Evolutionary conservation across 2,797 vertebrate species (phyloP), one percentile per base, ranked within the genome.

Genomic region (Gymnopithys bicolor): DNA sequence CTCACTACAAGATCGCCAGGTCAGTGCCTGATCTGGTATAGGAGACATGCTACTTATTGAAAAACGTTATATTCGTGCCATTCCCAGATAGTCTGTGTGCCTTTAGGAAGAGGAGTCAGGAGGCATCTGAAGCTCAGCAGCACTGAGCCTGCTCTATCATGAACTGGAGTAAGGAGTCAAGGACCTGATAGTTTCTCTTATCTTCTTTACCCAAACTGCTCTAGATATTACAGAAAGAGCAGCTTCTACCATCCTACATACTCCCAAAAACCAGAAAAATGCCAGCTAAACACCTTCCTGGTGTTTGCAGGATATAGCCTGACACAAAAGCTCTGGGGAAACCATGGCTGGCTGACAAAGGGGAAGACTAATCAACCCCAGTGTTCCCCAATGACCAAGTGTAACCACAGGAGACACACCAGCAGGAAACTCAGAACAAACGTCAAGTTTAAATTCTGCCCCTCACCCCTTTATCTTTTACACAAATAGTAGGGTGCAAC

Each of bases 61-160:
- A 76, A 67, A 37, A 17, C 3, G 18, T 43, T 28, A 27, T 28
- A 33, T 7, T n/a, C 48, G 32, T 77, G 63, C 21, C 1, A 0
- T 19, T 79, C 39, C 55, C 81, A 74, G 53, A 43, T 41, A 33
- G 23, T 19, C 21, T 52, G 21, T 1, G 5, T 18, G n/a, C 19
- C 84, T 67, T 83, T 19, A 66, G 59, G 43, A 66, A 75, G 21
- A 51, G 23, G 27, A 85, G 33, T 14, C 56, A 85, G 71, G 14
- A 91, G 58, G 74, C n/a, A 84, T 14, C 12, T 64, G 48, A 79
- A 79, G 63, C 69, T 75, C 51, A 90, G 55, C 23, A 75, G 53
- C 0, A 1, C 43, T 56, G 17, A 86, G 43, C 15, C 66, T 68
- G 73, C 35, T 69, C 5, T 30, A 64, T 45, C 3, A 3, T 43